Conservation (phyloP, 2,113 vertebrate species). For the Ammodytes marinus region DNA sequence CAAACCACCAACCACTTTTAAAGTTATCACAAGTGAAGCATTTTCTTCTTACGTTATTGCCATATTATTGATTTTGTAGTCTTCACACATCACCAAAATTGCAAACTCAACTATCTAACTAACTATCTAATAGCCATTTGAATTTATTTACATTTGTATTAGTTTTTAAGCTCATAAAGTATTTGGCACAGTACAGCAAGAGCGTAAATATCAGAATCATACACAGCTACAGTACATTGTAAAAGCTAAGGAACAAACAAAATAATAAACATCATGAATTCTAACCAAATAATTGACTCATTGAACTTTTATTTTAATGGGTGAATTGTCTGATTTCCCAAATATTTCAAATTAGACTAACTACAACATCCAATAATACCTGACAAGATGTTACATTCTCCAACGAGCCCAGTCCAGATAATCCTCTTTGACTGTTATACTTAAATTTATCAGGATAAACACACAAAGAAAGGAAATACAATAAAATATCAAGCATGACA, state of each 20-base stretch:
- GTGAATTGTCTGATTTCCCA: not conserved
- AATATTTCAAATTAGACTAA: not conserved
- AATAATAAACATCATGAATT: not conserved
- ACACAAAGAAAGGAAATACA: not conserved
- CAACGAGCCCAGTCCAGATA: not conserved
- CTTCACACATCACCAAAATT: slow-evolving; percentile 8
- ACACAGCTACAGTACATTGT: not conserved
- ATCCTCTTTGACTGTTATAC: not conserved
- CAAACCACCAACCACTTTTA: not conserved
- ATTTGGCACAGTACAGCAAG: slow-evolving; percentile 18
- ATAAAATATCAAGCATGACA: not conserved
- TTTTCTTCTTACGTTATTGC: slow-evolving; percentile 11
- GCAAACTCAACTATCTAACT: slow-evolving; percentile 16
- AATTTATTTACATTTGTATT: slow-evolving; percentile 33
- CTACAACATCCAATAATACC: not conserved
- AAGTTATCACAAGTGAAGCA: slow-evolving; percentile 23
- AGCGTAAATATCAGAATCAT: slow-evolving; percentile 16
- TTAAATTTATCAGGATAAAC: slow-evolving; percentile 6
- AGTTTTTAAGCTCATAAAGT: slow-evolving; percentile 9
- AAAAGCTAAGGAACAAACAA: slow-evolving; percentile 4
- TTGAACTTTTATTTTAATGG: not conserved
- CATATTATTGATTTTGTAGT: not conserved
- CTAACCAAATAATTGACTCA: not conserved
- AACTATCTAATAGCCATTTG: slow-evolving; percentile 8
- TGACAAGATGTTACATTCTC: not conserved